phyloP scores from a whole-genome alignment of 2,888 invertebrate species.

The Lepas anatifera region DNA sequence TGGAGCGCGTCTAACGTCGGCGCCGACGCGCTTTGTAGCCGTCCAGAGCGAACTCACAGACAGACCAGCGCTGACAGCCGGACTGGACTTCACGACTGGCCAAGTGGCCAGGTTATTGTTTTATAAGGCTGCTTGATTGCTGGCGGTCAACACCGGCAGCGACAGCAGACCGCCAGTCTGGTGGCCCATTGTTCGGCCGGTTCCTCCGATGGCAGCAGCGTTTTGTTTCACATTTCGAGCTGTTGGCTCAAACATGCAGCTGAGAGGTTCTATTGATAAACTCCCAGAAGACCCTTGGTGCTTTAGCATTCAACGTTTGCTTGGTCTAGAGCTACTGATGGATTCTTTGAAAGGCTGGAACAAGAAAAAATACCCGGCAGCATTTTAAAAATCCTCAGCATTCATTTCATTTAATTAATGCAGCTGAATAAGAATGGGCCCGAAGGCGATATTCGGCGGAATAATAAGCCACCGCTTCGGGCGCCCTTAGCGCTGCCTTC shows the following conservation, averaged over 20 bases:
- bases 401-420: slow-evolving; percentile 10
- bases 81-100: no score
- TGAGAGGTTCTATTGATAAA: not conserved
- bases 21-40: not conserved
- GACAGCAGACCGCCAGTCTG: no score
- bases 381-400: slow-evolving; percentile 3
- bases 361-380: not conserved
- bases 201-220: no score
- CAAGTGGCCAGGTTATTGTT: no score
- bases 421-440: not conserved
- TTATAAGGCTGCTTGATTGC: no score
- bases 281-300: not conserved
- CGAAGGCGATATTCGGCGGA: slow-evolving; percentile 8
- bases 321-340: not conserved
- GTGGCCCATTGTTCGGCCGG: no score
- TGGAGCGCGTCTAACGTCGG: not conserved
- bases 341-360: not conserved
- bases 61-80: no score
- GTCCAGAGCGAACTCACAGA: not conserved
- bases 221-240: no score
- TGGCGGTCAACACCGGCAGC: no score
- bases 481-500: not conserved
- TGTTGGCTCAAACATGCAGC: no score
- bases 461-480: not conserved
- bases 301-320: not conserved